phyloP scores from a whole-genome alignment of 2,888 invertebrate genomes.

The Plebejus melissa region DNA sequence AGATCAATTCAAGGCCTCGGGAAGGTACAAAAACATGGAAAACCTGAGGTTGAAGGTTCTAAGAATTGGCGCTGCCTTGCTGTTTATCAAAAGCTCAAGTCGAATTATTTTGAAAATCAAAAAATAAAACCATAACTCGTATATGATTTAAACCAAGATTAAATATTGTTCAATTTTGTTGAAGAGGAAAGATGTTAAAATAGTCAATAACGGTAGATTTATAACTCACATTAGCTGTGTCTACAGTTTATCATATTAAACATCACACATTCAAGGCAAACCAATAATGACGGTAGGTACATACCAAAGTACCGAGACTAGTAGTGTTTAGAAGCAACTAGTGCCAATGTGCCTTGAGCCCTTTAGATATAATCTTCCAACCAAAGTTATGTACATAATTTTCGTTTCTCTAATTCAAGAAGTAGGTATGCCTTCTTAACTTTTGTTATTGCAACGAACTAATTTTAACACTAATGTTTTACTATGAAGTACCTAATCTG shows the following conservation, averaged over 20 bases:
- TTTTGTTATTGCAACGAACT: no score
- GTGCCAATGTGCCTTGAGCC: neutral
- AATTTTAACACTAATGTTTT: no score
- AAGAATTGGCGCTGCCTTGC: neutral
- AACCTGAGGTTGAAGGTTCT: neutral
- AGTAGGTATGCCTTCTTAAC: no score
- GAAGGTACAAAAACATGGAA: neutral
- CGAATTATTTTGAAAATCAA: no score
- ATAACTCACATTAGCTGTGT: neutral
- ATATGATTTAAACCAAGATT: neutral
- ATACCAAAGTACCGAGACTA: neutral
- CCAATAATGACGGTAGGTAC: neutral
- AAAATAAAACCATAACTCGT: neutral
- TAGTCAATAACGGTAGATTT: neutral
- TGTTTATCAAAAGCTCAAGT: neutral
- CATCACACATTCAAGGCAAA: conserved; percentile 20
- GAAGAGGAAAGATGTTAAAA: neutral
- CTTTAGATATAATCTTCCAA: neutral
- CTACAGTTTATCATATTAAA: neutral
- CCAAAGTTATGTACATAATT: no score
- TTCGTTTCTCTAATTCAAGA: no score
- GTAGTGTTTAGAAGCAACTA: neutral
- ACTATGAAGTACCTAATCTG: no score
- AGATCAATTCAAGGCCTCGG: neutral
- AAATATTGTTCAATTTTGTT: neutral